Percentiles rank a stretch among this genome's conserved stretches.
Conservation (phyloP, 1,140 invertebrate species). For the Drosophila lacteicornis region DNA sequence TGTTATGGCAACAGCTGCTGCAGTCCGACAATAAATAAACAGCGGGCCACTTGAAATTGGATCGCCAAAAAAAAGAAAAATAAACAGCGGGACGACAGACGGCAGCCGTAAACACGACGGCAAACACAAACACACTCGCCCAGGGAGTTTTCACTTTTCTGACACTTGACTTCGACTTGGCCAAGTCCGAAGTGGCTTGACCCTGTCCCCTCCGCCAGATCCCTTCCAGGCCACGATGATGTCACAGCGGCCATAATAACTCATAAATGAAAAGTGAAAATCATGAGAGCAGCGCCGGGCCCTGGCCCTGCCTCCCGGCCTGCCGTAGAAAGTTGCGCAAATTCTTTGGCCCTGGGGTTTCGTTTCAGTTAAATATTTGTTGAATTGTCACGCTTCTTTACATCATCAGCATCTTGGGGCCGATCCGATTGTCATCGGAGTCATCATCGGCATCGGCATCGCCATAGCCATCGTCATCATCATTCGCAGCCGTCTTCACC, state of each 20-base stretch:
- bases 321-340: constrained; percentile 77
- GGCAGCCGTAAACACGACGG: constrained; percentile 34
- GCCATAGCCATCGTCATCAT: constrained; percentile 5
- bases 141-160: constrained; percentile 78
- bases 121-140: constrained; percentile 43
- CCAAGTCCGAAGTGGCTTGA: constrained; percentile 46
- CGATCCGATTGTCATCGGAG: constrained; percentile 54
- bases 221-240: constrained; percentile 53
- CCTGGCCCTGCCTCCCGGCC: constrained; percentile 28
- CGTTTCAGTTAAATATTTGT: constrained; percentile 74
- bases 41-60: constrained; percentile 78
- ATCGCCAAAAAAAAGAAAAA: constrained; percentile 80
- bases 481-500: constrained; percentile 34
- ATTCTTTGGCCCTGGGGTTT: constrained; percentile 69
- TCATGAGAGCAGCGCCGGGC: constrained; percentile 35
- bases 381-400: constrained; percentile 79
- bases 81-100: constrained; percentile 56
- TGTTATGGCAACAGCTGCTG: constrained; percentile 81
- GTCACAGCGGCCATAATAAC: constrained; percentile 69
- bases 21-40: constrained; percentile 78
- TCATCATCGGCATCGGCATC: constrained; percentile 54
- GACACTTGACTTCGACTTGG: constrained; percentile 79
- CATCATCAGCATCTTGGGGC: constrained; percentile 56
- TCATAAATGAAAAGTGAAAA: constrained; percentile 84
- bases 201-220: constrained; percentile 6